A percentile compares a stretch with the other conserved stretches of the same genome.
These are phyloP conservation scores for Rhopilema esculentum DNA, from an alignment of 30 jellyfish, hydroid and myxozoan species.

Conservation along the genomic window DNA sequence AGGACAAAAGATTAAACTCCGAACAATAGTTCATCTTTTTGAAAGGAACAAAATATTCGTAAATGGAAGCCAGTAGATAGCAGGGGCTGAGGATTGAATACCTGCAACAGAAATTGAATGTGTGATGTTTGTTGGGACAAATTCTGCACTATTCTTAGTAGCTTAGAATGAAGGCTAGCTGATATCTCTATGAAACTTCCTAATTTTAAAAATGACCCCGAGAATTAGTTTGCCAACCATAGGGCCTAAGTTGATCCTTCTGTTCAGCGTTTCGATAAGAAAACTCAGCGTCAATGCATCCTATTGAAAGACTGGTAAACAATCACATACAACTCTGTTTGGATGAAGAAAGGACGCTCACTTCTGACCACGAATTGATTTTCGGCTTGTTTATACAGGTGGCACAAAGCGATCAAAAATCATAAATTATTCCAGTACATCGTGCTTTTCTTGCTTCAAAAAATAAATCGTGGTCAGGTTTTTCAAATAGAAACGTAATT, in stretches of 20 bases:
- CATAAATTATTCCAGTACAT: neutral
- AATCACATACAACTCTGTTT: neutral
- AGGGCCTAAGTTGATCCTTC: neutral
- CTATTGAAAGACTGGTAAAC: neutral
- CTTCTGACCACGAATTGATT: neutral
- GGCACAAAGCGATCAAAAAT: conserved; percentile 9
- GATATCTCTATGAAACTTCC: no score
- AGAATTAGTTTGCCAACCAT: neutral
- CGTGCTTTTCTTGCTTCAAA: neutral
- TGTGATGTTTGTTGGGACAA: no score
- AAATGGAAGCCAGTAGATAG: no score
- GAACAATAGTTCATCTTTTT: no score
- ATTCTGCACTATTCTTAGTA: no score
- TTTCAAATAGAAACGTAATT: neutral
- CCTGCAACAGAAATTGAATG: no score
- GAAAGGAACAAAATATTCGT: no score
- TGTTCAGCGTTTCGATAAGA: neutral
- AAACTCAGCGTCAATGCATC: neutral
- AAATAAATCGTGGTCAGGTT: neutral
- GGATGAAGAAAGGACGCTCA: neutral
- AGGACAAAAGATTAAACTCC: no score
- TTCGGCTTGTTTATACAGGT: neutral
- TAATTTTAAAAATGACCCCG: neutral
- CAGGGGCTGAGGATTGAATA: no score
- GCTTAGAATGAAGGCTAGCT: no score